Percentiles rank a stretch among this genome's conserved stretches.
phyloP scores from a whole-genome alignment of 2,888 invertebrate species.

The Lysandra bellargus region DNA sequence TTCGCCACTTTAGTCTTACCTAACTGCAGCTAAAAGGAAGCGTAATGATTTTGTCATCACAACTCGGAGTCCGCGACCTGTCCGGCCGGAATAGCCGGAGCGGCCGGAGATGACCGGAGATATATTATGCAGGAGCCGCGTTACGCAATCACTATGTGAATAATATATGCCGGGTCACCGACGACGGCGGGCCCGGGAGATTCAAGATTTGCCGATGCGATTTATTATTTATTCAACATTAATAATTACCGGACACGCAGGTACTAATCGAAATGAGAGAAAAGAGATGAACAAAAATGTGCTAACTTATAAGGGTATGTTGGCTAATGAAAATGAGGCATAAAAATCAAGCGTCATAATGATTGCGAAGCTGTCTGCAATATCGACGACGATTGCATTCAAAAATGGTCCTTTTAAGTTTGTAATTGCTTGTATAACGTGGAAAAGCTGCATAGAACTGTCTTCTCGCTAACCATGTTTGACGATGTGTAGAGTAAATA shows the following conservation, averaged over 20 bases:
- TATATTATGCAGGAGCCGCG: constrained; percentile 65
- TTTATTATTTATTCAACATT: constrained; percentile 34
- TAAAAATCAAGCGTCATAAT: too few relatives aligned
- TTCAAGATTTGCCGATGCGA: constrained; percentile 63
- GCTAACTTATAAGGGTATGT: background rate
- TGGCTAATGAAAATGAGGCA: background rate
- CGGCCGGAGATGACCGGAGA: constrained; percentile 52
- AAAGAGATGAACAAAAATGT: background rate
- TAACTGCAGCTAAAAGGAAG: too few relatives aligned
- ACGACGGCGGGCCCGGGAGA: constrained; percentile 76
- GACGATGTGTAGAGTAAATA: too few relatives aligned
- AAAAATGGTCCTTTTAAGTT: too few relatives aligned
- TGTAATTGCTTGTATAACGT: too few relatives aligned
- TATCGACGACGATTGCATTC: too few relatives aligned
- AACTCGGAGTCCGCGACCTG: constrained; percentile 53
- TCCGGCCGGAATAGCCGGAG: constrained; percentile 56
- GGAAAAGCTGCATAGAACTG: too few relatives aligned
- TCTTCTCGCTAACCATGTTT: too few relatives aligned
- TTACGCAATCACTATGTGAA: constrained; percentile 80
- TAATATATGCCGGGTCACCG: constrained; percentile 66
- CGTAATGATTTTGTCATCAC: background rate
- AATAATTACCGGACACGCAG: constrained; percentile 1
- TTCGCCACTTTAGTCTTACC: too few relatives aligned
- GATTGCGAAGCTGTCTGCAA: too few relatives aligned
- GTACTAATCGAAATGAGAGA: background rate